Percentiles rank a stretch among this genome's conserved stretches.
Conservation (phyloP, 2,888 invertebrate species). For the Spilosoma lubricipeda region DNA sequence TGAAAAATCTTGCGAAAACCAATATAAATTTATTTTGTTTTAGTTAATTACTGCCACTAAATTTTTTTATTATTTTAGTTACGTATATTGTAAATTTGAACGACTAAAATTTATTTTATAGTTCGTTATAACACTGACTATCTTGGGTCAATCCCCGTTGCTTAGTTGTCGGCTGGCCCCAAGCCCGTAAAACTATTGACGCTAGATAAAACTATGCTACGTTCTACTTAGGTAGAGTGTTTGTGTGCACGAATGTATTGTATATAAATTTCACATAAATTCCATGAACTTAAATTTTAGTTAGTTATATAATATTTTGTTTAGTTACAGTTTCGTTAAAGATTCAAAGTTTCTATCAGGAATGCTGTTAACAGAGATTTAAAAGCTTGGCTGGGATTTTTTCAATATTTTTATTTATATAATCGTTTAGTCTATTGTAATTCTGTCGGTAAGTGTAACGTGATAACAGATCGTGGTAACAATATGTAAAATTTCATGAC, state of each 20-base stretch:
- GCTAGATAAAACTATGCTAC: constrained; percentile 49
- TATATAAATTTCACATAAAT: background rate
- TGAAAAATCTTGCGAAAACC: too few relatives aligned
- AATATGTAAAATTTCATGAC: background rate
- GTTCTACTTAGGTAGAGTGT: constrained; percentile 41
- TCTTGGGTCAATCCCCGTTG: background rate
- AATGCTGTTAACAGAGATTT: background rate
- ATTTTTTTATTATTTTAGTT: background rate
- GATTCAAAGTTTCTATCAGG: background rate
- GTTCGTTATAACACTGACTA: background rate
- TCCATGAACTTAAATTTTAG: background rate
- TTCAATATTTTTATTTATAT: background rate
- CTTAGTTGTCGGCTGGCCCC: constrained; percentile 32
- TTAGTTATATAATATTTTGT: background rate
- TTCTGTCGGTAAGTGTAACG: background rate
- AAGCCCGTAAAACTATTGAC: constrained; percentile 45
- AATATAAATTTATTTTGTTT: too few relatives aligned
- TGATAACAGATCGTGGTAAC: constrained; percentile 1
- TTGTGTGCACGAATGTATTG: constrained; percentile 31
- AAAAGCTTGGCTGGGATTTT: too few relatives aligned
- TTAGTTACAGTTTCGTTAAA: background rate
- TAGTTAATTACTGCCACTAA: background rate
- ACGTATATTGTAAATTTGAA: constrained; percentile 19
- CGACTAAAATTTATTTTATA: background rate
- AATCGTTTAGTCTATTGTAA: background rate